Evolutionary conservation across 2,797 vertebrate genomes (phyloP), one percentile per base, ranked within the genome.

Genomic region (Emydoidea blandingii): DNA sequence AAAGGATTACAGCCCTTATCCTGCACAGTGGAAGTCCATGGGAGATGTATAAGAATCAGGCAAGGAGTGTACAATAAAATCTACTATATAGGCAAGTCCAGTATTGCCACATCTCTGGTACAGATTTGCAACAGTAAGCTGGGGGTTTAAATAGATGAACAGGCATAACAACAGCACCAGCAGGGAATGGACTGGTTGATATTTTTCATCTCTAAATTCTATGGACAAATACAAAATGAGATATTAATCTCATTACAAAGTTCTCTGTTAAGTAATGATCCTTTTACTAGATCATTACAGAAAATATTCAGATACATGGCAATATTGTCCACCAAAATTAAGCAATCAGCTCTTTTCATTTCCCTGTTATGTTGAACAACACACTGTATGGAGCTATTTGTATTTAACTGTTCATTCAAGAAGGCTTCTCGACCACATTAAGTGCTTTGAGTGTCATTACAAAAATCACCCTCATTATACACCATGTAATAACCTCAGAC

Each of bases 261-360:
- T 93, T 93, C 84, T 81, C 47, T 95, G 78, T 89, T 79, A 95
- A 96, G 91, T 89, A 96, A 92, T 80, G 85, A 86, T 53, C 78
- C 84, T 83, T 44, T 92, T 95, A 92, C 19, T 59, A 93, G 47
- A 54, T 88, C 92, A 86, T 81, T 89, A 84, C 21, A 93, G 86
- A 88, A 96, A 92, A 94, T 87, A 87, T 1, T 94, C 62, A 92
- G 85, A 82, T 53, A 72, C 25, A 44, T 59, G 83, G 85, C 41
- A 91, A 85, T 37, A 41, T 41, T 62, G 10, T 4, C 68, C 86
- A 62, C 34, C 37, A 91, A 91, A 96, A 91, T 52, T 76, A 86
- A 79, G 78, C 37, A 93, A 57, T 91, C 81, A 84, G 19, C 10
- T 44, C 72, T 83, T 87, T 88, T 10, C 54, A 88, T 91, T 94